phyloP scores from a whole-genome alignment of 1,140 invertebrate genomes.

The Brachionus sp. region DNA sequence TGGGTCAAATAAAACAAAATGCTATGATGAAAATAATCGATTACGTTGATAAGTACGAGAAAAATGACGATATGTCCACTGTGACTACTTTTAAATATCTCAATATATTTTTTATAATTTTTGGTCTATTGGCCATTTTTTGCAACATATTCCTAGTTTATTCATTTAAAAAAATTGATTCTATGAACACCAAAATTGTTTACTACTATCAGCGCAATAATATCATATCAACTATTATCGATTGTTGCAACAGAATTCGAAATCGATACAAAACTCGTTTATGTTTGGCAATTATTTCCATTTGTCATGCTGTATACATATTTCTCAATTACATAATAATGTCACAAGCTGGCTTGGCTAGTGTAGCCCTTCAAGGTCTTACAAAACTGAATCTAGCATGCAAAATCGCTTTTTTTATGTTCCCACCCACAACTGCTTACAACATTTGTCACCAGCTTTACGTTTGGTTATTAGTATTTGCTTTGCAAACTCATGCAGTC shows the following conservation, averaged over 20 bases:
- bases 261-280: background rate
- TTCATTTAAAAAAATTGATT: background rate
- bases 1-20: conserved; percentile 36
- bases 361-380: conserved; percentile 19
- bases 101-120: background rate
- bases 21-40: conserved; percentile 43
- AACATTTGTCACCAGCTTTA: conserved; percentile 14
- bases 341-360: conserved; percentile 39
- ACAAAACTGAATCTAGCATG: conserved; percentile 2
- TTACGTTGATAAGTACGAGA: conserved; percentile 27
- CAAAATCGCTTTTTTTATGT: conserved; percentile 39
- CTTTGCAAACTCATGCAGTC: background rate
- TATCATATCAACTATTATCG: background rate
- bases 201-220: background rate
- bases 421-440: conserved; percentile 35
- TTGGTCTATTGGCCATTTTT: background rate
- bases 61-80: conserved; percentile 39
- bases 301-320: conserved; percentile 4
- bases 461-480: background rate
- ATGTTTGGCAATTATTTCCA: conserved; percentile 17
- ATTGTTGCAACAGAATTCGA: background rate
- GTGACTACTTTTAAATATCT: background rate
- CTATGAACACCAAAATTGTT: background rate
- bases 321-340: conserved; percentile 39
- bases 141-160: background rate